These are phyloP conservation scores for Nowickia ferox DNA, from an alignment of 2,888 invertebrate species.

Conservation along the genomic window DNA sequence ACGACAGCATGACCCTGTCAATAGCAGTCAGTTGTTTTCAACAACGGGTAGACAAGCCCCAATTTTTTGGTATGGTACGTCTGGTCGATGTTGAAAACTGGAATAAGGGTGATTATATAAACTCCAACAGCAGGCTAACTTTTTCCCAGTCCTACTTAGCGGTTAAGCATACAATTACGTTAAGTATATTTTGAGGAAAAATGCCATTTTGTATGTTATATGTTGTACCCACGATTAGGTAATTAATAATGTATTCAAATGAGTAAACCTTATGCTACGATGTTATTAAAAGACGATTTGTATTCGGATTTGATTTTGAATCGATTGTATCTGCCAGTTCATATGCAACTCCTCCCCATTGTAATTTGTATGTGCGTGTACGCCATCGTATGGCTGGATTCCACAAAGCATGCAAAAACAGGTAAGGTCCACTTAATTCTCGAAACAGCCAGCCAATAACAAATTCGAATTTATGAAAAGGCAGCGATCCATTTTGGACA, in stretches of 20 bases:
- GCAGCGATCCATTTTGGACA: conserved; percentile 92
- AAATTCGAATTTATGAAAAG: conserved; percentile 97
- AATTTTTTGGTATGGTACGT: too few relatives aligned
- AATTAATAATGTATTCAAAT: conserved; percentile 26
- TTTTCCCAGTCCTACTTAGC: conserved; percentile 12
- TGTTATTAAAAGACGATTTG: conserved; percentile 69
- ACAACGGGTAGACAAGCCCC: too few relatives aligned
- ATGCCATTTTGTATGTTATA: conserved; percentile 50
- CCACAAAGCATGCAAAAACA: conserved; percentile 93
- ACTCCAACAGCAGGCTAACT: conserved; percentile 16
- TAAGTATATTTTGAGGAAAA: conserved; percentile 50
- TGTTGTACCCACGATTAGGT: conserved; percentile 42
- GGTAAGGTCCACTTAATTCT: conserved; percentile 94
- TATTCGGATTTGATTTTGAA: conserved; percentile 69
- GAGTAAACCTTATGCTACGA: conserved; percentile 72
- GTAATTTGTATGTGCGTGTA: conserved; percentile 93
- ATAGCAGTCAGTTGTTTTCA: too few relatives aligned
- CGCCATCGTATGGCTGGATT: conserved; percentile 97
- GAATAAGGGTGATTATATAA: neutral
- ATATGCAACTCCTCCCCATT: conserved; percentile 98
- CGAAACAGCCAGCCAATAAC: conserved; percentile 97
- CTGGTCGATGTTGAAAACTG: too few relatives aligned
- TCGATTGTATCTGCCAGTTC: conserved; percentile 86
- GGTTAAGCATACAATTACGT: conserved; percentile 17
- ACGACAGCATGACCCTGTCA: too few relatives aligned